Conservation (phyloP, 2,888 invertebrate genomes). For the Acanthosoma haemorrhoidale region DNA sequence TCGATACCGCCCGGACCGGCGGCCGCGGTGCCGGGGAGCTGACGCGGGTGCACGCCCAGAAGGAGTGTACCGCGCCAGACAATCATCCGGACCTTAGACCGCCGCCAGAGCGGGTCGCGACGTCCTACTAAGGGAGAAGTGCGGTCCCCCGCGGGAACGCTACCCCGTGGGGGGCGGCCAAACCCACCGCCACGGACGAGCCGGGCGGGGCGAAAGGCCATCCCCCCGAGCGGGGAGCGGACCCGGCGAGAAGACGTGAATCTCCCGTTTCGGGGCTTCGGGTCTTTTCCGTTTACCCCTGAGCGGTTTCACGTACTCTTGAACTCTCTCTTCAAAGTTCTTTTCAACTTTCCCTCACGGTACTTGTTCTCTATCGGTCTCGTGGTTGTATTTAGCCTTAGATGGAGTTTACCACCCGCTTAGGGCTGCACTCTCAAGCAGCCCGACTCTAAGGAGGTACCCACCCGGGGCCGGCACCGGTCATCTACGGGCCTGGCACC, state of each 20-base stretch:
- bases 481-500: constrained; percentile 46
- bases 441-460: constrained; percentile 51
- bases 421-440: constrained; percentile 59
- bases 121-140: constrained; percentile 33
- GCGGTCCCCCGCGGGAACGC: constrained; percentile 28
- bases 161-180: constrained; percentile 30
- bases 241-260: constrained; percentile 3
- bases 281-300: too few species aligned
- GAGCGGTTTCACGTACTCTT: constrained; percentile 53
- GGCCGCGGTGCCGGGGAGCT: constrained; percentile 4
- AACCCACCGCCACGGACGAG: too few species aligned
- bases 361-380: too few species aligned
- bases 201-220: too few species aligned
- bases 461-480: constrained; percentile 40
- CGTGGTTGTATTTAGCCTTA: constrained; percentile 56
- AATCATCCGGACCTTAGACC: not conserved
- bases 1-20: too few species aligned
- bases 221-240: not conserved
- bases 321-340: too few species aligned
- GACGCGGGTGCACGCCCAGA: not conserved
- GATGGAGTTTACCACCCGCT: constrained; percentile 58
- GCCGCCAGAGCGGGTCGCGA: constrained; percentile 34
- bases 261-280: constrained; percentile 46
- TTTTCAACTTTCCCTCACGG: too few species aligned
- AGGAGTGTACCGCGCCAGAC: not conserved